Evolutionary conservation across 2,113 vertebrate species (phyloP).

Genomic region (Fulmarus glacialis): DNA sequence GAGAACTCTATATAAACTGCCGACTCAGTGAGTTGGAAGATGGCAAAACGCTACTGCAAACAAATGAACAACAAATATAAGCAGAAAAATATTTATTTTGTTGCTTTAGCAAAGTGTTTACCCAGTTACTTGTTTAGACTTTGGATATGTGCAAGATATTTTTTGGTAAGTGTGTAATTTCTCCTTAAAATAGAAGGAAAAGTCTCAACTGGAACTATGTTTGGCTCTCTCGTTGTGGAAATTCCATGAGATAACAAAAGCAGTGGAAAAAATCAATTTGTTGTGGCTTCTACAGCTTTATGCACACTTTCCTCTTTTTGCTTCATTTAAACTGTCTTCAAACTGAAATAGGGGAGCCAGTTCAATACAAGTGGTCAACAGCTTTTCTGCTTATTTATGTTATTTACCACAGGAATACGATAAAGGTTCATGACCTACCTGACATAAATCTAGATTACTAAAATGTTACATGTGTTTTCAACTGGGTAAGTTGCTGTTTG

Average conservation of each 20-base stretch:
- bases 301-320: conserved; percentile 35
- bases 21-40: not conserved
- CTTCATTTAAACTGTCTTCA: conserved; percentile 46
- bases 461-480: conserved; percentile 56
- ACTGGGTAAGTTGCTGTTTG: conserved; percentile 1
- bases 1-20: not conserved
- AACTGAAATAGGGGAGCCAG: conserved; percentile 27
- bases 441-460: conserved; percentile 61
- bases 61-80: not conserved
- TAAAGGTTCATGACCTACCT: conserved; percentile 55
- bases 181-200: not conserved
- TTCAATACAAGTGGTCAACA: conserved; percentile 53
- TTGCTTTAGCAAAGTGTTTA: not conserved
- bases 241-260: conserved; percentile 28
- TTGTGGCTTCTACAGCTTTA: conserved; percentile 24
- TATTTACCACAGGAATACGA: conserved; percentile 55
- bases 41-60: not conserved
- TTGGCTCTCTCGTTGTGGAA: not conserved
- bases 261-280: conserved; percentile 61
- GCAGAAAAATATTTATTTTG: not conserved
- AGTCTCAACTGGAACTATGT: not conserved
- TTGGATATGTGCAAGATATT: not conserved
- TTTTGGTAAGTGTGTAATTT: not conserved
- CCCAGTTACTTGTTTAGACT: not conserved
- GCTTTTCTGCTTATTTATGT: conserved; percentile 48